Base-by-base conservation (phyloP, 2,888 invertebrate genomes). In the Dione vanillae region DNA sequence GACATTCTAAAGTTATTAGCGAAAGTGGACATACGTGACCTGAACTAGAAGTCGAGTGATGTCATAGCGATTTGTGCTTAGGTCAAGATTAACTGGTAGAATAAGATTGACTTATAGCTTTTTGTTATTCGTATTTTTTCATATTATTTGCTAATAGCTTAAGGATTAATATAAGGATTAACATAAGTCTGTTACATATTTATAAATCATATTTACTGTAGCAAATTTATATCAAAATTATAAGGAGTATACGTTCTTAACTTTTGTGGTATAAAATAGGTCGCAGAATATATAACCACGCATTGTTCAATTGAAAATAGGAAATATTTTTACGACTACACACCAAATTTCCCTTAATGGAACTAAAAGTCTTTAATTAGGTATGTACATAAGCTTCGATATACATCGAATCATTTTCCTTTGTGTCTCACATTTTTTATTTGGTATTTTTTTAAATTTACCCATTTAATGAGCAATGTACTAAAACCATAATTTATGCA, bases 1-100 rank as follows among this genome's bases (percentile, higher is more conserved):
- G 40, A 19, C 20, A 58, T 20, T 64, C 78, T 65, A 37, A 71
- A 77, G 75, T 83, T 81, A 83, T 84, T 85, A 84, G 82, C 81
- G 80, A 82, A 84, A 84, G 84, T 84, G 82, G 78, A 69, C 40
- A 12, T 69, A 76, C 77, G 75, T 69, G 72, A 66, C 40, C 58
- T 40, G 27, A 64, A 64, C 45, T 69, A 37, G 56, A 16, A 20
- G 58, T 62, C 49, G 40, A 27, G 5, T 27, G 27, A 27, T 27
- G 27, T 27, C 27, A 27, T 51, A 0, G 20, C 12, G 6, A 27
- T 51, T 37, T 37, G 37, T 16, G 27, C 27, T 6, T 27, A 35
- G n/a, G 35, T 54, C n/a, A 27, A 35, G 10, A 56, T 16, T 27
- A 27, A 19, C 51, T 10, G 14, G 12, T 6, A 51, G 20, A 51